These are phyloP conservation scores for Acleris emargana DNA, from an alignment of 2,888 invertebrate genomes.

Conservation along the genomic window DNA sequence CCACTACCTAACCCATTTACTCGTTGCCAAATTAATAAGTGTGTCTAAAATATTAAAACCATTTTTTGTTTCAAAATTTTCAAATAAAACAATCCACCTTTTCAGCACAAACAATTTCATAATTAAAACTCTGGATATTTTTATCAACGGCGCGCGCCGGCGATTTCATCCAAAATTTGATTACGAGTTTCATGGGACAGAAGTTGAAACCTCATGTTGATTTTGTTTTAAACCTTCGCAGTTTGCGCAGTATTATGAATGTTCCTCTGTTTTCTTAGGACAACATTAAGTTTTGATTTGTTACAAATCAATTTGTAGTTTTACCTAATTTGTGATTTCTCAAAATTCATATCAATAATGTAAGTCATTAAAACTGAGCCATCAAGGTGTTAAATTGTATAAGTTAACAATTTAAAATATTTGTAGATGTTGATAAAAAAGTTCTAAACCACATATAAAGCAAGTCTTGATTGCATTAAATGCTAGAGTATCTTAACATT, in stretches of 20 bases:
- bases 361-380: too few relatives aligned
- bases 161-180: slow-evolving; percentile 15
- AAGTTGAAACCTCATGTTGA: slow-evolving; percentile 4
- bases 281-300: background rate
- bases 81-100: background rate
- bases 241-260: background rate
- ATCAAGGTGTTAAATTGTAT: too few relatives aligned
- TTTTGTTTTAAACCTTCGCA: slow-evolving; percentile 1
- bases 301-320: too few relatives aligned
- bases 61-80: too few relatives aligned
- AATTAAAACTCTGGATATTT: slow-evolving; percentile 22
- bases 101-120: slow-evolving; percentile 11
- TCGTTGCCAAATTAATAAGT: slow-evolving; percentile 6
- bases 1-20: slow-evolving; percentile 5
- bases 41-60: background rate
- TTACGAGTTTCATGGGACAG: slow-evolving; percentile 7
- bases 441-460: too few relatives aligned
- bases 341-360: too few relatives aligned
- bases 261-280: background rate
- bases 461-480: too few relatives aligned
- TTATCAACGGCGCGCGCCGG: slow-evolving; percentile 7
- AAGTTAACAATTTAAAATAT: too few relatives aligned
- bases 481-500: too few relatives aligned
- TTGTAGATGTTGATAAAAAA: too few relatives aligned
- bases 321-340: too few relatives aligned